Evolutionary conservation across 2,888 invertebrate species (phyloP), one percentile per base, ranked within the genome.

Genomic region (Oxystoma pomonae): DNA sequence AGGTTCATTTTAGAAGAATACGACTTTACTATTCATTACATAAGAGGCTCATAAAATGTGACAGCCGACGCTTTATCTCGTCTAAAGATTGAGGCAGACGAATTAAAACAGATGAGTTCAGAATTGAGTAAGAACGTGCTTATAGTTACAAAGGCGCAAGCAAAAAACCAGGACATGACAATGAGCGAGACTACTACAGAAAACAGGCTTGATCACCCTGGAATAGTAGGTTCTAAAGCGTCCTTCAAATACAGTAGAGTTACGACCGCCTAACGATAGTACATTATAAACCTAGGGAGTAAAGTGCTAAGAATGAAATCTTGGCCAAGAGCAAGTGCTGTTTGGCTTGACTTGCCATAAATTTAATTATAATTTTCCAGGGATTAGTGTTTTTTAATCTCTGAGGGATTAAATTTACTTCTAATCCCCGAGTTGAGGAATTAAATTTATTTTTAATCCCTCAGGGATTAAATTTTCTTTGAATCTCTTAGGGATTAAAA

Each of bases 151-250:
- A 35, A 12, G 35, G 35, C 3, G 35, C 35, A 35, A 12, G 12
- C 35, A 7, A 35, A 12, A 35, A 35, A 35, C 5, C 35, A 35
- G 12, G 12, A 35, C 3, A 35, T 35, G 35, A 35, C 35, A 35
- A 35, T 35, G 12, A 12, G 12, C 35, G 35, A 12, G 35, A 35
- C 35, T 35, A 35, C 35, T 35, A 35, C 35, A 35, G 59, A 60
- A n/a, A 20, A 64, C 51, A 63, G 65, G 62, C 18, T 35, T 63
- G 63, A 63, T 63, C 63, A 65, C 60, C 65, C 60, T 58, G 62
- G 59, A 55, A 21, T 65, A 53, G 63, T 65, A 16, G 63, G 21
- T 65, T 17, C 20, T 65, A 18, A 65, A 63, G 21, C 60, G 60
- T 35, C 65, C 60, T 7, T 16, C 49, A 20, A 18, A 63, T n/a